These are phyloP conservation scores for Coenonympha glycerion DNA, from an alignment of 2,888 invertebrate genomes.

Conservation along the genomic window DNA sequence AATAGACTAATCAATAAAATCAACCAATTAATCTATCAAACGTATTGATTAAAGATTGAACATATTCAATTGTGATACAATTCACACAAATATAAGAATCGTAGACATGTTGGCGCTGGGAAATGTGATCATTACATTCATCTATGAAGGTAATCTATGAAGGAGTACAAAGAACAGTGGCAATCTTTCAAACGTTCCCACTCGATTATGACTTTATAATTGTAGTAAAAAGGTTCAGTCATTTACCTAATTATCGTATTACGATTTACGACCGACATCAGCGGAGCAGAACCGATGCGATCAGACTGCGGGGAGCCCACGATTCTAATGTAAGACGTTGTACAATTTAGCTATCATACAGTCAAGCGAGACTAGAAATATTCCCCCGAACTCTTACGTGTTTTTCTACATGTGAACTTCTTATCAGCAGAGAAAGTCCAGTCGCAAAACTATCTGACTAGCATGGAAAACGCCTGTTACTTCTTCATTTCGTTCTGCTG, in stretches of 20 bases:
- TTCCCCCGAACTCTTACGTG: not conserved
- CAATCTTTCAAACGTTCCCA: not conserved
- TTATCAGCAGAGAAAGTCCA: too few relatives aligned
- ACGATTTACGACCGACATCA: not conserved
- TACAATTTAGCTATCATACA: not conserved
- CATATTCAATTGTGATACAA: not conserved
- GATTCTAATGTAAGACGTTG: not conserved
- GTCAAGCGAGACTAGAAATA: not conserved
- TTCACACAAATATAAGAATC: not conserved
- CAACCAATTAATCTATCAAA: too few relatives aligned
- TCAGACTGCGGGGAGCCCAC: not conserved
- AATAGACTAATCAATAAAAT: too few relatives aligned
- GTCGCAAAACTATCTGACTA: too few relatives aligned
- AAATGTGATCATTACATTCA: not conserved
- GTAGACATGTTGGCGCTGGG: not conserved
- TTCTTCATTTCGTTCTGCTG: too few relatives aligned
- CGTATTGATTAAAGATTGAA: not conserved
- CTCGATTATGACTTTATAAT: constrained; percentile 2
- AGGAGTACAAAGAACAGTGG: not conserved
- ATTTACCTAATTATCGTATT: constrained; percentile 1
- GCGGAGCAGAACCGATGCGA: not conserved
- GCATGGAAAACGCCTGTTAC: too few relatives aligned
- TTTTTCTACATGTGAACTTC: too few relatives aligned
- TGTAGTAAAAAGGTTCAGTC: not conserved
- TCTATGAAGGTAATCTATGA: not conserved